Conservation (phyloP, 2,113 vertebrate species). For the Papio anubis region DNA sequence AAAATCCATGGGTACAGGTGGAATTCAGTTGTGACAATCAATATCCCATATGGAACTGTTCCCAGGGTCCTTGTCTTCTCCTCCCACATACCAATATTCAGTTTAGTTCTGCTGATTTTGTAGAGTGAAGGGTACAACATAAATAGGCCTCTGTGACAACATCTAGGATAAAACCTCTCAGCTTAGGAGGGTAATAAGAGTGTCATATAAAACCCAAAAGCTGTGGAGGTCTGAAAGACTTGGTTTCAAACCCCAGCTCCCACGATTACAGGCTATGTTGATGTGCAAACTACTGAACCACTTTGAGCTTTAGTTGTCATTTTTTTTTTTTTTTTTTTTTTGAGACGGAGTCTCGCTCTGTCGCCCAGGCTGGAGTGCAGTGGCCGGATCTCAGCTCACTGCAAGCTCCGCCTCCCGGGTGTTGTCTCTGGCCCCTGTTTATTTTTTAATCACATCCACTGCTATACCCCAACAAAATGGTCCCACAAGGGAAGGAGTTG, state of each 20-base stretch:
- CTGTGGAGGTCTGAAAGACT: background rate
- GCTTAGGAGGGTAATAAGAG: background rate
- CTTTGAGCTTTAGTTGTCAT: background rate
- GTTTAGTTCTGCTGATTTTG: background rate
- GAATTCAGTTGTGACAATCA: background rate
- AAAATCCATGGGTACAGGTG: background rate
- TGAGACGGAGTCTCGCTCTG: too few species aligned
- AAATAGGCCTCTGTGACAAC: background rate
- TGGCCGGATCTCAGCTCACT: too few species aligned
- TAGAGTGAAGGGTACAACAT: background rate
- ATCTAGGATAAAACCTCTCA: constrained; percentile 14
- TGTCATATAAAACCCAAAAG: background rate
- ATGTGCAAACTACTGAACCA: background rate
- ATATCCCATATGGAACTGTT: background rate
- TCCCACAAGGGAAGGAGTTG: too few species aligned
- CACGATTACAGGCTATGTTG: background rate
- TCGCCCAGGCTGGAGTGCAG: too few species aligned
- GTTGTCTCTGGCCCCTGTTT: too few species aligned
- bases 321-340: background rate
- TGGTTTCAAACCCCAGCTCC: constrained; percentile 3
- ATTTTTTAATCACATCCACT: too few species aligned
- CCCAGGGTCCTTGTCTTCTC: background rate
- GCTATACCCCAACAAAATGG: too few species aligned
- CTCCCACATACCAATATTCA: background rate
- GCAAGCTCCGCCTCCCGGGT: too few species aligned